Conservation (phyloP, 2,888 invertebrate species). For the Geotrupes spiniger region DNA sequence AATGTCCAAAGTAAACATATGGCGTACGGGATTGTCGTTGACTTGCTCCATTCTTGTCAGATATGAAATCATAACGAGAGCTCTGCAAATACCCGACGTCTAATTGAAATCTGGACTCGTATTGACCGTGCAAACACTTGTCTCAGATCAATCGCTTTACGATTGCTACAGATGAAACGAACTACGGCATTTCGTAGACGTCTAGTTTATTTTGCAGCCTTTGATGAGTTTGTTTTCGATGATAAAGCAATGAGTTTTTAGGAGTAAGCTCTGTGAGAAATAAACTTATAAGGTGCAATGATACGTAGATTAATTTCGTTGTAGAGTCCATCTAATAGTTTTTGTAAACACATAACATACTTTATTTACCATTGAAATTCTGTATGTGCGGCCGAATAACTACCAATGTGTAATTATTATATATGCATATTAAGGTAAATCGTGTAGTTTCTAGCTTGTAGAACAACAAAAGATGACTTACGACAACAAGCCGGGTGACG, state of each 20-base stretch:
- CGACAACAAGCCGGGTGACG: too few relatives aligned
- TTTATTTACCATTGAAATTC: too few relatives aligned
- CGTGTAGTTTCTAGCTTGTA: too few relatives aligned
- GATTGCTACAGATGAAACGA: slow-evolving; percentile 39
- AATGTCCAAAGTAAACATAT: slow-evolving; percentile 33
- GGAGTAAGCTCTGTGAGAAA: not conserved
- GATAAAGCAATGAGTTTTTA: slow-evolving; percentile 37
- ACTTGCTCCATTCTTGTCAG: slow-evolving; percentile 39
- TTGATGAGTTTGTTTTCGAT: slow-evolving; percentile 46
- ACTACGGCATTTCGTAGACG: slow-evolving; percentile 30
- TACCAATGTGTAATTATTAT: too few relatives aligned
- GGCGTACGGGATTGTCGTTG: slow-evolving; percentile 30
- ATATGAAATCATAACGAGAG: slow-evolving; percentile 53
- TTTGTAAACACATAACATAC: too few relatives aligned
- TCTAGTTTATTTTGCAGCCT: slow-evolving; percentile 40
- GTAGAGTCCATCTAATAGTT: too few relatives aligned
- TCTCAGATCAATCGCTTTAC: slow-evolving; percentile 46
- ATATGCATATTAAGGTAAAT: too few relatives aligned
- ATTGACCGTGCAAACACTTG: slow-evolving; percentile 53
- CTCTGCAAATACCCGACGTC: slow-evolving; percentile 48
- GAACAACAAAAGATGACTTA: too few relatives aligned
- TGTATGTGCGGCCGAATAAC: too few relatives aligned
- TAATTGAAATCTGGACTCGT: slow-evolving; percentile 51
- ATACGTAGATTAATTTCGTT: too few relatives aligned
- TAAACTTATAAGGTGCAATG: too few relatives aligned